Base-by-base conservation (phyloP, 1,140 invertebrate species). In the Phocides pigmalion region DNA sequence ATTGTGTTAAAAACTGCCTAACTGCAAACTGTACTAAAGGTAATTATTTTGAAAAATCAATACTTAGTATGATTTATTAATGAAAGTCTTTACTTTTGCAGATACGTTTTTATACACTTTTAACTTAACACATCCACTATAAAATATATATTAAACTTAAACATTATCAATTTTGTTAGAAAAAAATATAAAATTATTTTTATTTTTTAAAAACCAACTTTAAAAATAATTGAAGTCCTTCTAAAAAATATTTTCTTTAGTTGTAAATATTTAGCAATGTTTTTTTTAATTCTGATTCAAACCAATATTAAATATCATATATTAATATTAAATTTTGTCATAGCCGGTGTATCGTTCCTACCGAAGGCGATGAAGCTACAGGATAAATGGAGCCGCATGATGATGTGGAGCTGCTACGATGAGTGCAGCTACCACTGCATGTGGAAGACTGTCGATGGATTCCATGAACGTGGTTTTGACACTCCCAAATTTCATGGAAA, bases 401-500 rank as follows among this genome's bases (percentile, higher is more conserved):
- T 96, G 0, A 79, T 90, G 3, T 98, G 97, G 97, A 93, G 93
- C 53, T 98, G 97, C 82, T 84, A 89, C 2, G 96, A 97, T 83
- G 96, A 98, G 79, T 98, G 97, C 73, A 93, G 93, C 64, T 98
- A 99, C 80, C 86, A 93, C 2, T 99, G 98, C 82, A 99, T 98
- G 96, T 99, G 98, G 98, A 90, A 94, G 54, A 98, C 98, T 5
- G 97, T 99, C 0, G 92, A 95, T 9, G 93, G 93, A 9, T 99
- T 98, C 81, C 74, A 94, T 39, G 90, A 93, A 63, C 92, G 94
- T 72, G 94, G 94, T 0, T 94, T 94, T 79, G 80, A 91, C 28
- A 93, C 97, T 46, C 98, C 98, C 32, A 98, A 99, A 85, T 99
- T 99, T 92, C 95, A 97, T 94, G 98, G 98, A 79, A 99, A 99